These are phyloP conservation scores for Pipra filicauda DNA, from an alignment of 2,113 vertebrate genomes.

Conservation along the genomic window DNA sequence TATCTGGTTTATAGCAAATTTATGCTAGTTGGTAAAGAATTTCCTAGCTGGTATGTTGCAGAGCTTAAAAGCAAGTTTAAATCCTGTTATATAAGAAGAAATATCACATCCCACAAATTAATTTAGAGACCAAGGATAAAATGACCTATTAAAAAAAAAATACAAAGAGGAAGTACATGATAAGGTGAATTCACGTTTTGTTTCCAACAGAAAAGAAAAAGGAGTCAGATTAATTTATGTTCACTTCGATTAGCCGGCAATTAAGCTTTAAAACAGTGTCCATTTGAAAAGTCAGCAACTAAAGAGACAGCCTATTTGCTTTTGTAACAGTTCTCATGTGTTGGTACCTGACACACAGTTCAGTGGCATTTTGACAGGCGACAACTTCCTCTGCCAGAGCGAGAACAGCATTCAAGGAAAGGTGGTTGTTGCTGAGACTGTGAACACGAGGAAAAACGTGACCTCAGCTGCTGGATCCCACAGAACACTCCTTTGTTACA, in stretches of 20 bases:
- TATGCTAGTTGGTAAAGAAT: neutral
- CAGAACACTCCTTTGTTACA: neutral
- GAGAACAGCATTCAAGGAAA: slow-evolving; percentile 47
- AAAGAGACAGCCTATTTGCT: neutral
- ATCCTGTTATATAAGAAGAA: neutral
- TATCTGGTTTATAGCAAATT: neutral
- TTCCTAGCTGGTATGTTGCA: neutral
- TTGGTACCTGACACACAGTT: slow-evolving; percentile 58
- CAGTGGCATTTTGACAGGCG: neutral
- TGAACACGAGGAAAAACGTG: neutral
- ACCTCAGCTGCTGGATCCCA: neutral
- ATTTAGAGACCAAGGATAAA: neutral
- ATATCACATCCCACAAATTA: neutral
- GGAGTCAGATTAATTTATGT: neutral
- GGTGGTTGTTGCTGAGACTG: slow-evolving; percentile 70
- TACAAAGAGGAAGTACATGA: neutral
- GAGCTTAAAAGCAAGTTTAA: neutral
- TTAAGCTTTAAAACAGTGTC: neutral
- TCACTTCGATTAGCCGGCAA: neutral
- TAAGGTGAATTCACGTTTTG: neutral
- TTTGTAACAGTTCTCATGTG: neutral
- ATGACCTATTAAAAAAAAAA: neutral
- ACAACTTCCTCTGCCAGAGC: slow-evolving; percentile 46
- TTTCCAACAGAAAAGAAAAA: neutral
- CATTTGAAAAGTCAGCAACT: neutral